Conservation (phyloP, 2,888 invertebrate genomes). For the Apamea epomidion region DNA sequence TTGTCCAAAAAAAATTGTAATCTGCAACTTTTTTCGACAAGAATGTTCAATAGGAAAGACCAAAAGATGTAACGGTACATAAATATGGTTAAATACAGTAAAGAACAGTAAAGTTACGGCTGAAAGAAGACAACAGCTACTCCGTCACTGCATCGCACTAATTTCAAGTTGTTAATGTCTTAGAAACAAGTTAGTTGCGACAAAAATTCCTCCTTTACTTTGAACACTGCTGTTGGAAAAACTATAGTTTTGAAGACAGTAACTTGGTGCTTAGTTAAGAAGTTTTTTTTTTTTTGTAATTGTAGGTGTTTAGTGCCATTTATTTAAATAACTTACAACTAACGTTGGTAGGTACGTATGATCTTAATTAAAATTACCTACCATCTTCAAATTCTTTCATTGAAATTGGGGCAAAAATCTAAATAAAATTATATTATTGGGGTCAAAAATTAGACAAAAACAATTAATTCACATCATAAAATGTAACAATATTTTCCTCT, state of each 20-base stretch:
- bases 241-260: constrained; percentile 20
- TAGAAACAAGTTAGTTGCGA: constrained; percentile 55
- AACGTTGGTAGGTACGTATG: neutral
- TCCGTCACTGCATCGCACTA: constrained; percentile 42
- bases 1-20: too few species aligned
- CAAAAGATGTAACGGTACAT: neutral
- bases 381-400: neutral
- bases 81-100: constrained; percentile 12
- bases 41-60: too few species aligned
- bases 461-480: neutral
- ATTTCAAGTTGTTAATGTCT: constrained; percentile 52
- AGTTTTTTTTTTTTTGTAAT: neutral
- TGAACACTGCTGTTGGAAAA: constrained; percentile 37
- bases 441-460: neutral
- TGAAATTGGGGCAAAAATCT: neutral
- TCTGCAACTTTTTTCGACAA: neutral
- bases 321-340: neutral
- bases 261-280: constrained; percentile 1
- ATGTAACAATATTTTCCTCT: neutral
- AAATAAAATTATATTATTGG: neutral
- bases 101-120: neutral
- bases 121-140: constrained; percentile 18
- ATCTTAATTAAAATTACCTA: neutral
- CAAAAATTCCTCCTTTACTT: constrained; percentile 42
- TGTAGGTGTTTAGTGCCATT: neutral